Conservation (phyloP, 2,888 invertebrate genomes). For the Oscheius sp. region DNA sequence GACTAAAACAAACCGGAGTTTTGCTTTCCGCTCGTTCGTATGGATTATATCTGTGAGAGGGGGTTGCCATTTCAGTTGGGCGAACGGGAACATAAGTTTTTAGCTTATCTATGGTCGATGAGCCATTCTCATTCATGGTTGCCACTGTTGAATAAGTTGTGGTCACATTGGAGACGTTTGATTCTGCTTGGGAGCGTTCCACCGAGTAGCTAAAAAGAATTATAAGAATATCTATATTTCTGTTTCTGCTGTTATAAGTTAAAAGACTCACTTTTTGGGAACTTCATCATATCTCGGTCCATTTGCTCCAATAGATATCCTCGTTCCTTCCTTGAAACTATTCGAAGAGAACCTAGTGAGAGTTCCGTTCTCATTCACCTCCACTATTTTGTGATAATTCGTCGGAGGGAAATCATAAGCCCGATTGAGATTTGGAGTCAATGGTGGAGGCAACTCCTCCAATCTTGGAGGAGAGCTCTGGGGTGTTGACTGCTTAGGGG, state of each 20-base stretch:
- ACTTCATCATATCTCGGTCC: not conserved
- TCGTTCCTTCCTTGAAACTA: conserved; percentile 10
- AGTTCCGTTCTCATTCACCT: not conserved
- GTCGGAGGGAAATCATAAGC: conserved; percentile 15
- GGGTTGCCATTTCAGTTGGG: not conserved
- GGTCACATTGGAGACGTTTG: not conserved
- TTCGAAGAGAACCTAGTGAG: not conserved
- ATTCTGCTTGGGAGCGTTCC: not conserved
- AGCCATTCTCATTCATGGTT: conserved; percentile 26
- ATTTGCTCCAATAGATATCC: not conserved
- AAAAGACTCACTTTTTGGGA: conserved; percentile 1
- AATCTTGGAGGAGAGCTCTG: conserved; percentile 1
- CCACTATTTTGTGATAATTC: conserved; percentile 15
- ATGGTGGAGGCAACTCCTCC: conserved; percentile 22
- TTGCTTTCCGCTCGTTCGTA: not conserved
- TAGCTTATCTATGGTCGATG: conserved; percentile 7
- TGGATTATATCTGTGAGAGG: not conserved
- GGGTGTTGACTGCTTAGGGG: not conserved
- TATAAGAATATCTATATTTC: too few species aligned
- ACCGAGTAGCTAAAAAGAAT: too few species aligned
- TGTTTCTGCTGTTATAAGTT: not conserved
- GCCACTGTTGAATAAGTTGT: conserved; percentile 25
- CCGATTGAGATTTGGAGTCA: not conserved
- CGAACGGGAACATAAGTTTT: conserved; percentile 13
- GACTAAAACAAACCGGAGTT: not conserved